Evolutionary conservation across 1,140 invertebrate species (phyloP).

Genomic region (Caenorhabditis remanei): DNA sequence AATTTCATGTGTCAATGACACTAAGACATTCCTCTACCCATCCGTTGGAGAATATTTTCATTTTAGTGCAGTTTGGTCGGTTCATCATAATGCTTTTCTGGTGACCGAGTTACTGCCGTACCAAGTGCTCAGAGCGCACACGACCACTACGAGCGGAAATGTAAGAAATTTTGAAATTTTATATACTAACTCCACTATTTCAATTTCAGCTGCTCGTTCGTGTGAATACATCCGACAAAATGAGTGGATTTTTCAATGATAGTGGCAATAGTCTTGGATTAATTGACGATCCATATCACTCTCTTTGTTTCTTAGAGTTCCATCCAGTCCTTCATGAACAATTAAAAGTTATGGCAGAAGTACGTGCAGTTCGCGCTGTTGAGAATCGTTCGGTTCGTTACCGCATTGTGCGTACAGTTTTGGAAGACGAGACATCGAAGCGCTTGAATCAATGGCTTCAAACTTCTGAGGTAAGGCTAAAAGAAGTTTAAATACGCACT

Average conservation of each 20-base stretch:
- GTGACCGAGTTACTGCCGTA: neutral
- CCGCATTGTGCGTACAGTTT: neutral
- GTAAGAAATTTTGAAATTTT: neutral
- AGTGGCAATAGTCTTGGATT: neutral
- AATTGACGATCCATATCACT: slow-evolving; percentile 12
- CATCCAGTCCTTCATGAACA: neutral
- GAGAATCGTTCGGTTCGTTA: slow-evolving; percentile 3
- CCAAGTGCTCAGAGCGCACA: neutral
- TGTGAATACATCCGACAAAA: neutral
- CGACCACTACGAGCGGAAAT: neutral
- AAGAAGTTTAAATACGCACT: too few relatives aligned
- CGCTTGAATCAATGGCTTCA: neutral
- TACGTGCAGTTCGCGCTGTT: neutral
- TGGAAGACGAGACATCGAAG: neutral
- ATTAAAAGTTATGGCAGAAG: slow-evolving; percentile 5
- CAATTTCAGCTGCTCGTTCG: slow-evolving; percentile 11
- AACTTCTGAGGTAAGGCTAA: neutral
- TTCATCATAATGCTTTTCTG: neutral
- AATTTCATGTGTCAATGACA: neutral
- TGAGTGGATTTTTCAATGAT: neutral
- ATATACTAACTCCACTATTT: neutral
- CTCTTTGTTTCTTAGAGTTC: neutral
- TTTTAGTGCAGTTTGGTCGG: slow-evolving; percentile 25
- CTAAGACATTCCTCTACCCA: neutral
- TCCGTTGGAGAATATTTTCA: slow-evolving; percentile 34